A percentile compares a stretch with the other conserved stretches of the same genome.
These are phyloP conservation scores for Netelia melanura DNA, from an alignment of 2,888 invertebrate species.

Conservation along the genomic window DNA sequence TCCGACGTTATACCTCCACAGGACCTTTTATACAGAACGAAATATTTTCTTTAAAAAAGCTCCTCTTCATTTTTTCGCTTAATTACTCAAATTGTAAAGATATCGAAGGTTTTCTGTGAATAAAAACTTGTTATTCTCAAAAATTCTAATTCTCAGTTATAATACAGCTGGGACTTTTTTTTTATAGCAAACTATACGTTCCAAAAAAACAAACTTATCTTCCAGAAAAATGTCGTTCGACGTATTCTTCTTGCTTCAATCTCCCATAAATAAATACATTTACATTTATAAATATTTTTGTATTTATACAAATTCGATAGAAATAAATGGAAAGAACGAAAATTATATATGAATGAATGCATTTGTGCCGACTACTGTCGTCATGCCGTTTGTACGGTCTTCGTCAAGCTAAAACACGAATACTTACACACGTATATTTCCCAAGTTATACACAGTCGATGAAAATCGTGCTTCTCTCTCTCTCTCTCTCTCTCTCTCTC, in stretches of 20 bases:
- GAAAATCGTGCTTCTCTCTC: slow-evolving; percentile 14
- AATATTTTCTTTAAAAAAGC: neutral
- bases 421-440: slow-evolving; percentile 5
- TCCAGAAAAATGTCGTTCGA: neutral
- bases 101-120: neutral
- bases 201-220: neutral
- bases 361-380: neutral
- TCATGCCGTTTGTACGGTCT: slow-evolving; percentile 49
- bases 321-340: neutral
- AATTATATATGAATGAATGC: neutral
- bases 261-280: too few relatives aligned
- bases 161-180: neutral
- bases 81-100: neutral
- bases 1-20: neutral
- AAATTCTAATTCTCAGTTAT: neutral
- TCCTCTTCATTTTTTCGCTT: neutral
- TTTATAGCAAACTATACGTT: neutral
- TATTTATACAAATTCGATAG: too few relatives aligned
- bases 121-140: neutral
- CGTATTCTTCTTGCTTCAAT: too few relatives aligned
- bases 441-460: slow-evolving; percentile 33
- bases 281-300: too few relatives aligned
- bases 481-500: neutral
- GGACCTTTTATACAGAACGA: neutral
- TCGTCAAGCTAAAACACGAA: slow-evolving; percentile 44